Base-by-base conservation (phyloP, 2,113 vertebrate genomes). In the Phylloscopus trochiloides region DNA sequence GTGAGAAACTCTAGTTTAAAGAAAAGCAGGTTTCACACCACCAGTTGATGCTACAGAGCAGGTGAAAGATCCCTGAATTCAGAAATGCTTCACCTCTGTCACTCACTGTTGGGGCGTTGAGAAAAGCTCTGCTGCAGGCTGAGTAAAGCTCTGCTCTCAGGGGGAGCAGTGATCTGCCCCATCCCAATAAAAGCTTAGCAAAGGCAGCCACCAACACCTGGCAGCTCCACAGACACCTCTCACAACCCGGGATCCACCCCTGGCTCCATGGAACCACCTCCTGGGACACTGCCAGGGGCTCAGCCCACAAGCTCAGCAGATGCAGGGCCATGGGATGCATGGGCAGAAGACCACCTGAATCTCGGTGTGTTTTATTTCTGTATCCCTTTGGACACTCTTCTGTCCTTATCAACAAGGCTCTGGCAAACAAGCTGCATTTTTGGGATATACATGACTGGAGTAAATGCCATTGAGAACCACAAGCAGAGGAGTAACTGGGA, bases 211-310 rank as follows among this genome's bases (percentile, higher is more conserved):
- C 0, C 0, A 65, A 10, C 47, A 42, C 19, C 19, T 89, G 89
- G 55, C 89, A 87, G 15, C 48, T 45, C 38, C 2, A 4, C 3
- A 52, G 4, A 17, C n/a, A 9, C 14, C 50, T 74, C 70, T 6
- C 32, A 31, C 25, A 51, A 15, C 3, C 28, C 3, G 0, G 7
- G 0, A 25, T 5, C 42, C 73, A 17, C 5, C 55, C 73, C 68
- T 36, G 4, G 29, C 61, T 86, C 43, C 13, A 3, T 1, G 5
- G 10, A 29, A 42, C 5, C 29, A 10, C 59, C 38, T 21, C 6
- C 0, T 4, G 54, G 75, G 58, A 45, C 16, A 28, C 38, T 28
- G 74, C 26, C 38, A 34, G 32, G 51, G 31, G n/a, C 28, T 38
- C 50, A 31, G 55, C 40, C 36, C 26, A 8, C 5, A 2, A 29